Conservation (phyloP, 2,888 invertebrate species). For the Calliphora vomitoria region DNA sequence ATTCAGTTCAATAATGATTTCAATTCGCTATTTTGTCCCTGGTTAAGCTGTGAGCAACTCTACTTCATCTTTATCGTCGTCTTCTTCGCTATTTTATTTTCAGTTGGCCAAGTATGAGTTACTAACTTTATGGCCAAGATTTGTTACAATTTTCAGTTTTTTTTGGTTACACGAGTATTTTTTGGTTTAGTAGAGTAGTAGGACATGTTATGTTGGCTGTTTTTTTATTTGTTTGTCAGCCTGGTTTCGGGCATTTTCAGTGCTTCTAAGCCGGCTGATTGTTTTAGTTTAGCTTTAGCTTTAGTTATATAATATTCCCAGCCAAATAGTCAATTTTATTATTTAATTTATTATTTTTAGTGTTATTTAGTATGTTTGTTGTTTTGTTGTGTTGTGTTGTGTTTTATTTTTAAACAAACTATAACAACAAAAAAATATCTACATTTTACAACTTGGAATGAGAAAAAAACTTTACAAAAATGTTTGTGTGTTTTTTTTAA, state of each 20-base stretch:
- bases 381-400: slow-evolving; percentile 4
- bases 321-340: slow-evolving; percentile 64
- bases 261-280: slow-evolving; percentile 39
- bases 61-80: slow-evolving; percentile 18
- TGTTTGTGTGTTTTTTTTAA: background rate
- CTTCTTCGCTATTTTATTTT: background rate
- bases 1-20: slow-evolving; percentile 19
- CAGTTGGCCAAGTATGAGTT: slow-evolving; percentile 37
- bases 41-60: slow-evolving; percentile 16
- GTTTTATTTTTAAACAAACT: slow-evolving; percentile 1
- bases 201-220: slow-evolving; percentile 29
- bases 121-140: slow-evolving; percentile 42
- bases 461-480: background rate
- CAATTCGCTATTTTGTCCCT: background rate
- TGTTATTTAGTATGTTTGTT: slow-evolving; percentile 44
- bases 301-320: slow-evolving; percentile 60
- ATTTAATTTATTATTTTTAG: slow-evolving; percentile 66
- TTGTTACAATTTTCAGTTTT: slow-evolving; percentile 57
- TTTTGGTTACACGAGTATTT: slow-evolving; percentile 20
- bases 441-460: background rate
- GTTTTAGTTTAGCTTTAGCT: slow-evolving; percentile 25
- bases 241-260: slow-evolving; percentile 29
- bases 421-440: background rate
- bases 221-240: slow-evolving; percentile 1
- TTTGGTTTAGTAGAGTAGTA: slow-evolving; percentile 51